phyloP scores from a whole-genome alignment of 2,797 vertebrate species.

The Cyprinodon diabolis region DNA sequence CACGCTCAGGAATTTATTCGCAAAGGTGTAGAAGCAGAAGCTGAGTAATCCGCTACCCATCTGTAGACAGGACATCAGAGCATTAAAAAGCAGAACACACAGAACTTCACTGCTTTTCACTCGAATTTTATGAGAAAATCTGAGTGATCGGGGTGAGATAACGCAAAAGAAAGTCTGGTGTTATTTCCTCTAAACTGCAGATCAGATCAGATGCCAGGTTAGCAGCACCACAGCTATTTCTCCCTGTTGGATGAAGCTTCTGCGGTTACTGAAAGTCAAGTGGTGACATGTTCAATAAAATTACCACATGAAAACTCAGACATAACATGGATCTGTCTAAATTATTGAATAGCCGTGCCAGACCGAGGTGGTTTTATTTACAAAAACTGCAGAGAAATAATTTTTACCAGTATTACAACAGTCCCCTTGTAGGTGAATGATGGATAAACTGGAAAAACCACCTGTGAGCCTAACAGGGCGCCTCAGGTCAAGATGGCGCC shows the following conservation, averaged over 20 bases:
- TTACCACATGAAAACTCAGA: neutral
- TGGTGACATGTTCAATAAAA: neutral
- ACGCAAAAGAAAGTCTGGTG: neutral
- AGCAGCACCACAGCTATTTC: too few species aligned
- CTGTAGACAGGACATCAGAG: constrained; percentile 68
- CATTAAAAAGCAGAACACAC: neutral
- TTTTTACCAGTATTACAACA: neutral
- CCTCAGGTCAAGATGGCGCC: neutral
- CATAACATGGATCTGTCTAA: neutral
- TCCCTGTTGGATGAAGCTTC: neutral
- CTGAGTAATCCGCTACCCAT: constrained; percentile 93
- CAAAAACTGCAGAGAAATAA: neutral
- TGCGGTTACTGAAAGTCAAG: neutral
- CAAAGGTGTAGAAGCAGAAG: constrained; percentile 98
- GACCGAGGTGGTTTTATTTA: neutral
- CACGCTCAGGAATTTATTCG: constrained; percentile 95
- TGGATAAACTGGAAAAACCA: neutral
- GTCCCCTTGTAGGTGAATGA: neutral
- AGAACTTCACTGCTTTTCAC: neutral
- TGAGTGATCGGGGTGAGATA: too few species aligned
- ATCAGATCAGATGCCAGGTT: too few species aligned
- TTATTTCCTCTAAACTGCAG: neutral
- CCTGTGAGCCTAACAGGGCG: neutral
- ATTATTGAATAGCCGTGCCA: neutral
- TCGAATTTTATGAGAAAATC: neutral